These are phyloP conservation scores for Archivesica marissinica DNA, from an alignment of 1,140 invertebrate genomes.

Conservation along the genomic window DNA sequence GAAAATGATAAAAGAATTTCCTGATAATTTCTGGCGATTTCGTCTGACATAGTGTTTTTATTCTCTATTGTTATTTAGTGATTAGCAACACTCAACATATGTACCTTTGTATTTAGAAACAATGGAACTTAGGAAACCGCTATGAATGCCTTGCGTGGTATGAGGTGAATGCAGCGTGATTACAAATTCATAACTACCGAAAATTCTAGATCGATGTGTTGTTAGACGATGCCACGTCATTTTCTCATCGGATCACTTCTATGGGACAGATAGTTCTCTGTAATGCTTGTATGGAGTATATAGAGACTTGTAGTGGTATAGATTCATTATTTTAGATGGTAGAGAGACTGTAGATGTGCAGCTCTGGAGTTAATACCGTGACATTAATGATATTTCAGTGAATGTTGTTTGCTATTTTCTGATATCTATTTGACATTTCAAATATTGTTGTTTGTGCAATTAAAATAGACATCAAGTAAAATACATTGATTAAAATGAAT, in stretches of 20 bases:
- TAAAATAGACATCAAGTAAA: too few species aligned
- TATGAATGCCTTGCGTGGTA: background rate
- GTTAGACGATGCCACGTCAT: conserved; percentile 10
- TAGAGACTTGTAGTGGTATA: conserved; percentile 2
- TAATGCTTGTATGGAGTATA: background rate
- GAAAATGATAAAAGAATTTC: background rate
- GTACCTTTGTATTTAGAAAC: conserved; percentile 17
- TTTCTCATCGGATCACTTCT: background rate
- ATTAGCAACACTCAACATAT: background rate
- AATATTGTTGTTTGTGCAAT: too few species aligned
- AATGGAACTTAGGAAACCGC: background rate
- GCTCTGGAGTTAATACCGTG: background rate
- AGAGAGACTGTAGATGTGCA: background rate
- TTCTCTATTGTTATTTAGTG: background rate
- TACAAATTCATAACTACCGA: conserved; percentile 13
- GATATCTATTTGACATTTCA: too few species aligned
- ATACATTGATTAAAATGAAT: too few species aligned
- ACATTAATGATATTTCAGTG: background rate
- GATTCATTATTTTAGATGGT: conserved; percentile 4
- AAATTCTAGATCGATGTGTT: conserved; percentile 6
- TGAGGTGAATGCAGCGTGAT: conserved; percentile 6
- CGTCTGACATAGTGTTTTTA: background rate
- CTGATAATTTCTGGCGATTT: background rate
- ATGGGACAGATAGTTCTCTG: conserved; percentile 10
- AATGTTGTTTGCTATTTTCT: too few species aligned